Base-by-base conservation (phyloP, 1,140 invertebrate genomes). In the Drosophila malerkotliana region DNA sequence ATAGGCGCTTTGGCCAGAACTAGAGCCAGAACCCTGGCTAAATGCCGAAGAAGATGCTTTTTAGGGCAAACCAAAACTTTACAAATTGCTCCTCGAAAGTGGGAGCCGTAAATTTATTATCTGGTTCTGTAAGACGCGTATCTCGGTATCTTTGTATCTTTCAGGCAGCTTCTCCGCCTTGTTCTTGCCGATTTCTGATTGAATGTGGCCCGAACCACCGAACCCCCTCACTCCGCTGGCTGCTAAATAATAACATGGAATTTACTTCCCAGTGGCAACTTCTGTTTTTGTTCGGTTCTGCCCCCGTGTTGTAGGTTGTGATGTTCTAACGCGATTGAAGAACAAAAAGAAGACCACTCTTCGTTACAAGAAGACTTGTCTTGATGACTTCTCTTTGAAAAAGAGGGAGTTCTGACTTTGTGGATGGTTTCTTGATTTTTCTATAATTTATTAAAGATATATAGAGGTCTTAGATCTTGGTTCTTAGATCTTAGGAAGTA, bases 161-260 rank as follows among this genome's bases (percentile, higher is more conserved):
- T 14, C 21, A 21, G 6, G 2, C 32, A 5, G 39, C 39, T 15
- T 24, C 44, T 21, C 26, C 52, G 49, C 67, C 51, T 32, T 69
- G 52, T 69, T 69, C 67, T 57, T 69, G 64, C 66, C 67, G 63
- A 69, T 69, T 57, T 49, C 63, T 69, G 67, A 69, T 69, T 69
- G 52, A 69, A 69, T 69, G 52, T 49, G 57, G 67, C 69, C 69
- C n/a, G 41, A 56, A 48, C 66, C 62, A 18, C 18, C 18, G 1
- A 1, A n/a, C n/a, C n/a, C 37, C 14, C 15, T 14, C 14, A 15
- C 14, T 44, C 32, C 6, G 30, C 9, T 44, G 53, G 63, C 41
- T 56, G 49, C n/a, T 68, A 68, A 68, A 54, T 68, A 69, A 69
- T 68, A 69, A 67, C 62, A 67, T 68, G 66, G 44, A 56, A 69